phyloP scores from a whole-genome alignment of 1,140 invertebrate species.

The Nasonia longicornis region DNA sequence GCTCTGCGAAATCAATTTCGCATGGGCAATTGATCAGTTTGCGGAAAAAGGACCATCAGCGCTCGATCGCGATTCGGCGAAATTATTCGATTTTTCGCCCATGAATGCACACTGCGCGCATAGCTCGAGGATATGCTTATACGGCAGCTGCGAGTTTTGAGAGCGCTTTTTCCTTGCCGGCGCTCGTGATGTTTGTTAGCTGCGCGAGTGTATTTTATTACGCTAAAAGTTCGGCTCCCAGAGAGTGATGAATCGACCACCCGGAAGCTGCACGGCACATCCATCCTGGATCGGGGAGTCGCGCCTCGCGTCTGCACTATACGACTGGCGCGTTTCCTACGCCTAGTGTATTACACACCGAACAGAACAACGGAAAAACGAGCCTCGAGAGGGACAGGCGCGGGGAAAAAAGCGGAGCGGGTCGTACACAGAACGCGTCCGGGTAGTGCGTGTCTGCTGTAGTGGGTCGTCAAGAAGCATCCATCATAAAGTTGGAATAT shows the following conservation, averaged over 20 bases:
- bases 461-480: slow-evolving; percentile 31
- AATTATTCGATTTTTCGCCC: too few relatives aligned
- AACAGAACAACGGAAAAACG: background rate
- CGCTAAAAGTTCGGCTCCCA: background rate
- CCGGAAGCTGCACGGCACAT: background rate
- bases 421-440: background rate
- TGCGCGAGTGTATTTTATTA: slow-evolving; percentile 8
- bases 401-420: background rate
- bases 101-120: too few relatives aligned
- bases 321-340: background rate
- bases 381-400: background rate
- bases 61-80: too few relatives aligned
- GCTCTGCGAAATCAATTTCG: background rate
- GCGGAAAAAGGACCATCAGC: background rate
- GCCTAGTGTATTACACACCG: background rate
- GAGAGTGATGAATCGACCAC: slow-evolving; percentile 14
- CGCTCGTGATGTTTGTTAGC: background rate
- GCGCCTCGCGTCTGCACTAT: background rate
- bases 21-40: background rate
- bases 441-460: background rate
- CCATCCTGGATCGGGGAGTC: slow-evolving; percentile 5
- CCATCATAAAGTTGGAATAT: slow-evolving; percentile 24
- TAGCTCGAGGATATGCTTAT: too few relatives aligned
- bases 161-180: background rate
- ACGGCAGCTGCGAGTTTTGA: background rate